Evolutionary conservation across 2,888 invertebrate species (phyloP), one percentile per base, ranked within the genome.

Genomic region (Neria commutata): DNA sequence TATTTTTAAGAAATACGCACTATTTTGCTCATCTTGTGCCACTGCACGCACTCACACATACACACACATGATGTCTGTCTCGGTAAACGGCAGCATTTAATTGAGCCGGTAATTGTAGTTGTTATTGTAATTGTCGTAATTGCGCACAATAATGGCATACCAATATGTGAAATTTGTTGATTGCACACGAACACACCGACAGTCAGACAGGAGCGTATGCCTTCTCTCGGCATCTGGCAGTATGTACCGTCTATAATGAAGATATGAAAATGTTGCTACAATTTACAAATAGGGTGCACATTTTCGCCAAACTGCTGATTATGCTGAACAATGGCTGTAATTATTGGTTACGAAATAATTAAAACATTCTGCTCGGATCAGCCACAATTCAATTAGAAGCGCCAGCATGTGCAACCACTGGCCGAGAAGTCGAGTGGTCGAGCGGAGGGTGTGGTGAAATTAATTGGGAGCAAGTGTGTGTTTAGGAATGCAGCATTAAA

Each of bases 301-400:
- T 29, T 29, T 29, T 6, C 6, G 29, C 6, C 29, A 8, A 29
- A 8, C 29, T 6, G 6, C 29, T 29, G 29, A 37, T 14, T 37
- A n/a, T 37, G 8, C 37, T n/a, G n/a, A 37, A 37, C 37, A 37
- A 37, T 37, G 8, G n/a, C n/a, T 14, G 47, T 50, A 25, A 40
- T 34, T 58, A 58, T 54, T 33, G 49, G 25, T 47, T 50, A 34
- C 29, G 45, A 58, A 54, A 58, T 58, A 58, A 58, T 58, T 58
- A 58, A 58, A 58, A 58, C 58, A 58, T 58, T 58, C 54, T 50
- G 58, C 54, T 50, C n/a, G n/a, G n/a, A n/a, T n/a, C n/a, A n/a
- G n/a, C 26, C 25, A 58, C 54, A 54, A 58, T 58, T 58, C 49
- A 54, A 58, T 58, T 58, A 58, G 49, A 45, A 29, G 29, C 11